phyloP scores from a whole-genome alignment of 2,888 invertebrate genomes.

The Epinotia brunnichana region DNA sequence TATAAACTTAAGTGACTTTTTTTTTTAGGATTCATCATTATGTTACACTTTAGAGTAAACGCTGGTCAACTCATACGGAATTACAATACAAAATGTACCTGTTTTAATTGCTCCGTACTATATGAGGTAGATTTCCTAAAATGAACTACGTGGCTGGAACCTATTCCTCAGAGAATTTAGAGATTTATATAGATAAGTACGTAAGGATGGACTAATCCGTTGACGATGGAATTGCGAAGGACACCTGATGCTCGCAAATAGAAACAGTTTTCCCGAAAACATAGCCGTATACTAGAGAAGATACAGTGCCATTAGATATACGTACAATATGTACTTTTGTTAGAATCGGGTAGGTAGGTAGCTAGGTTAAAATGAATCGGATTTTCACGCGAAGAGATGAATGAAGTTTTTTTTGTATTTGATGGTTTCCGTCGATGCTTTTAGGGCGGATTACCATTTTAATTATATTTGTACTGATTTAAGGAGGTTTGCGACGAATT shows the following conservation, averaged over 20 bases:
- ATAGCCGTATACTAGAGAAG: slow-evolving; percentile 27
- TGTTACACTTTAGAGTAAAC: no score
- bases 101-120: no score
- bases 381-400: slow-evolving; percentile 19
- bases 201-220: slow-evolving; percentile 75
- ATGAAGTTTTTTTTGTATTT: slow-evolving; percentile 28
- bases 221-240: slow-evolving; percentile 74
- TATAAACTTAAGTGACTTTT: no score
- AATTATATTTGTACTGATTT: slow-evolving; percentile 28
- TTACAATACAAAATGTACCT: no score
- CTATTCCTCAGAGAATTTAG: slow-evolving; percentile 48
- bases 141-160: slow-evolving; percentile 65
- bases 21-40: no score
- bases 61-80: no score
- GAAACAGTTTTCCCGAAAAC: slow-evolving; percentile 60
- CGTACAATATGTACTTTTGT: slow-evolving; percentile 14
- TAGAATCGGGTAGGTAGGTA: slow-evolving; percentile 6
- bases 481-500: slow-evolving; percentile 5
- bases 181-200: slow-evolving; percentile 74
- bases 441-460: slow-evolving; percentile 25
- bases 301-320: slow-evolving; percentile 10
- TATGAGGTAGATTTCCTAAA: slow-evolving; percentile 44
- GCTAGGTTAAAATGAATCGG: slow-evolving; percentile 12
- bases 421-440: slow-evolving; percentile 14
- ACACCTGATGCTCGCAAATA: slow-evolving; percentile 76